Evolutionary conservation across 2,113 vertebrate species (phyloP).

Genomic region (Rhea americana): DNA sequence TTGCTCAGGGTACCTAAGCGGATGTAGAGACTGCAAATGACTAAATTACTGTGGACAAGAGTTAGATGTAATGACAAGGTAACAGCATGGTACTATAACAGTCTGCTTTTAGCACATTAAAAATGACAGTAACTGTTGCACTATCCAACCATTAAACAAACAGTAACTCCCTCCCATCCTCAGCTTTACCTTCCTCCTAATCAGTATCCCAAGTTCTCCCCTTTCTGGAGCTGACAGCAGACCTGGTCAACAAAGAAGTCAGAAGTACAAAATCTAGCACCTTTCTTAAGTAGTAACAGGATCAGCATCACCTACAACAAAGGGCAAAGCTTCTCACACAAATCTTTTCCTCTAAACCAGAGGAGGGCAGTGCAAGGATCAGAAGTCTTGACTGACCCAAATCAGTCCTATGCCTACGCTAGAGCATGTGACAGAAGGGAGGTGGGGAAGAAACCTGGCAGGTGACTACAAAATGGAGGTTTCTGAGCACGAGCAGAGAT

Average conservation of each 20-base stretch:
- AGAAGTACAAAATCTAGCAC: neutral
- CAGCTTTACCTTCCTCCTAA: neutral
- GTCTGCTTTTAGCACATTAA: neutral
- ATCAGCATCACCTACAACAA: neutral
- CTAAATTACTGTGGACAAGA: neutral
- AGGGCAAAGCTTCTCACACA: neutral
- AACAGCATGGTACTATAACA: neutral
- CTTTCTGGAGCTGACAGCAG: neutral
- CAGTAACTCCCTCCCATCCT: neutral
- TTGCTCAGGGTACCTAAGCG: neutral
- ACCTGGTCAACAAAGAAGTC: neutral
- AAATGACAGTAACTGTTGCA: neutral
- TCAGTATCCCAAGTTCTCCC: neutral
- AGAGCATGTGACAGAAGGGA: neutral
- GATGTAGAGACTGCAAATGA: neutral
- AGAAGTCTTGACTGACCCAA: neutral
- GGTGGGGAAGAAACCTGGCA: rapidly evolving
- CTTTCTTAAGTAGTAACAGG: neutral
- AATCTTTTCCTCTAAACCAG: neutral
- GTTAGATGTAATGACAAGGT: neutral
- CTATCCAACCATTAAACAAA: neutral
- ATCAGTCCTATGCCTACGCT: neutral
- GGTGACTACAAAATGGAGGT: neutral
- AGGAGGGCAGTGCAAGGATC: neutral
- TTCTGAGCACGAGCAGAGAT: rapidly evolving